Evolutionary conservation across 2,888 invertebrate species (phyloP).

Genomic region (Philopedon plagiatum): DNA sequence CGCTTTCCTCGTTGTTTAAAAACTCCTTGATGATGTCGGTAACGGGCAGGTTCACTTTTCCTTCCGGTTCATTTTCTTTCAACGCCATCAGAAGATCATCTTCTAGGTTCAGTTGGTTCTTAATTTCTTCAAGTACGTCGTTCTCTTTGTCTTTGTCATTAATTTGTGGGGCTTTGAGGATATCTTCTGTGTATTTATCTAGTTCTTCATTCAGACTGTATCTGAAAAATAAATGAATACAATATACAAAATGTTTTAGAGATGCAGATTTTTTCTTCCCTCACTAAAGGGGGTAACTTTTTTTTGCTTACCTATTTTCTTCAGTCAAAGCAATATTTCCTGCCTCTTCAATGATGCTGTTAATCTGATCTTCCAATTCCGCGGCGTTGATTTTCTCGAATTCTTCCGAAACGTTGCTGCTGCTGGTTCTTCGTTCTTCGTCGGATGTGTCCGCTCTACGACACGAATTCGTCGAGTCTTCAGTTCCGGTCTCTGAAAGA

Average conservation of each 20-base stretch:
- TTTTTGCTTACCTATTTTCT: conserved; percentile 31
- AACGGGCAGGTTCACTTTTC: conserved; percentile 25
- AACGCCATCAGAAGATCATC: conserved; percentile 37
- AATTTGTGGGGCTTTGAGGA: conserved; percentile 44
- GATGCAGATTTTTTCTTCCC: background rate
- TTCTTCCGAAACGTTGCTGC: conserved; percentile 56
- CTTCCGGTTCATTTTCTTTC: conserved; percentile 22
- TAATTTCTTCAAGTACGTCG: conserved; percentile 47
- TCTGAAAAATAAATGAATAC: conserved; percentile 6
- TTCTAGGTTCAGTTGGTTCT: conserved; percentile 39
- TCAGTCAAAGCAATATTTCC: conserved; percentile 57
- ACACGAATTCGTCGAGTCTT: conserved; percentile 57
- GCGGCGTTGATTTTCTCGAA: conserved; percentile 60
- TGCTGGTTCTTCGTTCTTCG: conserved; percentile 52
- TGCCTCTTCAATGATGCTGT: conserved; percentile 69
- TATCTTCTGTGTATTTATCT: conserved; percentile 13
- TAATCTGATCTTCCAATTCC: conserved; percentile 54
- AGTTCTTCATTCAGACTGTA: conserved; percentile 14
- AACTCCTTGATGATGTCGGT: conserved; percentile 41
- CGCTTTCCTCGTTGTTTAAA: conserved; percentile 27
- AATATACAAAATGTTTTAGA: background rate
- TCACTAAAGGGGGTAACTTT: background rate
- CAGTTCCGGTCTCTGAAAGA: conserved; percentile 61
- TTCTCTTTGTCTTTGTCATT: conserved; percentile 24
- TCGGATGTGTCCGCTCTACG: conserved; percentile 51